phyloP scores from a whole-genome alignment of 2,888 invertebrate species.

The Mallateleia sp. region DNA sequence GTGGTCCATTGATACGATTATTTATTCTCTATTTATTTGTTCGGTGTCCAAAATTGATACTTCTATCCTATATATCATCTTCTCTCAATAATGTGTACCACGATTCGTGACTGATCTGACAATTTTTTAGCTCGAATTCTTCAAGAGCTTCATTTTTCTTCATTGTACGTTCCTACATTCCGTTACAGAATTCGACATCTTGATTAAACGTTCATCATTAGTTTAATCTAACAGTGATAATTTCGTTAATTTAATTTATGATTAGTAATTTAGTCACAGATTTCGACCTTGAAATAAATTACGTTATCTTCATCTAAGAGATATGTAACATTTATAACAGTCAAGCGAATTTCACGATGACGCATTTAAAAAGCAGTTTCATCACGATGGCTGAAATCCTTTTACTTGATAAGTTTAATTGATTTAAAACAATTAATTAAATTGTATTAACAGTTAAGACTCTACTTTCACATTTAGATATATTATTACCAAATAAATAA shows the following conservation, averaged over 20 bases:
- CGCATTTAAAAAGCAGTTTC: conserved; percentile 36
- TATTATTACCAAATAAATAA: too few relatives aligned
- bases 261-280: conserved; percentile 70
- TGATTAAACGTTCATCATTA: conserved; percentile 69
- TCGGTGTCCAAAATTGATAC: background rate
- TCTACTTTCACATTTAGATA: too few relatives aligned
- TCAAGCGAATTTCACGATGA: conserved; percentile 54
- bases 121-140: conserved; percentile 64
- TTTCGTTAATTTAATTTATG: conserved; percentile 73
- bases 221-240: conserved; percentile 71
- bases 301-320: conserved; percentile 64
- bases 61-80: conserved; percentile 31
- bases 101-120: conserved; percentile 53
- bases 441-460: too few relatives aligned
- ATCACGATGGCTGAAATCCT: background rate
- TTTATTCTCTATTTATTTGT: too few relatives aligned
- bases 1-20: too few relatives aligned
- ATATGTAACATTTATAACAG: conserved; percentile 64
- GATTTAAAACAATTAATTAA: background rate
- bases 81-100: conserved; percentile 46
- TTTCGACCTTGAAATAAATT: conserved; percentile 48
- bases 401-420: conserved; percentile 3
- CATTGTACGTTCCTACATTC: conserved; percentile 50
- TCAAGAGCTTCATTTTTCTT: conserved; percentile 63
- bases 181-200: conserved; percentile 69